Evolutionary conservation across 1,140 invertebrate genomes (phyloP).

Genomic region (Cydia strobilella): DNA sequence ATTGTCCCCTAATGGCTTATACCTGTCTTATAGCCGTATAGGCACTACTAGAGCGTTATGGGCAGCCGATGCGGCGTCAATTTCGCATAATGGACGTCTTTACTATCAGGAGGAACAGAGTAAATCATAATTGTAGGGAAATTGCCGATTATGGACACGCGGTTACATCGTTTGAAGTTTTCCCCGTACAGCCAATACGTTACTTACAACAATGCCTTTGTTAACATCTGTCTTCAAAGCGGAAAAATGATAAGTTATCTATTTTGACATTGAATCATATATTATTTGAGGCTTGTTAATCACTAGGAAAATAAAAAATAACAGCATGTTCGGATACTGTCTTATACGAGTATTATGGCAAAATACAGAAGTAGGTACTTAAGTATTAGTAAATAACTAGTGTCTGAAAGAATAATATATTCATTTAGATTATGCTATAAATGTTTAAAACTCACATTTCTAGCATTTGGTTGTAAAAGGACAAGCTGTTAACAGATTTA

Average conservation of each 20-base stretch:
- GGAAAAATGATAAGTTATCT: neutral
- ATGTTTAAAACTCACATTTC: too few species aligned
- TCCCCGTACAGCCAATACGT: neutral
- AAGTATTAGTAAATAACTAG: too few species aligned
- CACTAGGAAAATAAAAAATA: neutral
- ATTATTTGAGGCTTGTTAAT: neutral
- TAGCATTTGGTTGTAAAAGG: too few species aligned
- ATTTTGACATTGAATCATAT: neutral
- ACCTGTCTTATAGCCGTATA: conserved; percentile 71
- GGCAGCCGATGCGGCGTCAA: conserved; percentile 66
- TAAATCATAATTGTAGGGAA: conserved; percentile 27
- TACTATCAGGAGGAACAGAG: conserved; percentile 52
- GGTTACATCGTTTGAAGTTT: neutral
- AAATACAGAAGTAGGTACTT: too few species aligned
- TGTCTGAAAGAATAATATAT: too few species aligned
- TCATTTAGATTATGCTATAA: too few species aligned
- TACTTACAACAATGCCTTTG: neutral
- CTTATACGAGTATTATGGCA: too few species aligned
- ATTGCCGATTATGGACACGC: conserved; percentile 18
- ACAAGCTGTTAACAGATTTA: too few species aligned
- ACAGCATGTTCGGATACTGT: too few species aligned
- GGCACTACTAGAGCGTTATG: conserved; percentile 66
- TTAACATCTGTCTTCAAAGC: neutral
- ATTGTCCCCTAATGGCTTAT: conserved; percentile 78
- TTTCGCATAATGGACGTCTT: conserved; percentile 74